Percentiles rank a stretch among this genome's conserved stretches.
Evolutionary conservation across 2,888 invertebrate genomes (phyloP).

Genomic region (Drosophila austrosaltans): DNA sequence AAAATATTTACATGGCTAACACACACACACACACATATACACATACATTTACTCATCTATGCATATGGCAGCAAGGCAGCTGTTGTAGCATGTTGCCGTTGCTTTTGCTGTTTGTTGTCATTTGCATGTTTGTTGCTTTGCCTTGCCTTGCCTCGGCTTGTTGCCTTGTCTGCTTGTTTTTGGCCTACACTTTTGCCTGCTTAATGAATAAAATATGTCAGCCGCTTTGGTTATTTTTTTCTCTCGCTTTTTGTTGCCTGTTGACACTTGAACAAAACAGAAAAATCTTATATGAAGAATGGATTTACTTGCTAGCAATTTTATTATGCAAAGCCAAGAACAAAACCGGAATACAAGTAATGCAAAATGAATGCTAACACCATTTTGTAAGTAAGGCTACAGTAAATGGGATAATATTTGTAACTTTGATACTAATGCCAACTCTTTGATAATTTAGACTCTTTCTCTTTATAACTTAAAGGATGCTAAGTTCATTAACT

Average conservation of each 20-base stretch:
- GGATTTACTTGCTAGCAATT: constrained; percentile 28
- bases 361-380: constrained; percentile 32
- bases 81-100: constrained; percentile 10
- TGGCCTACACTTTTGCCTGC: constrained; percentile 54
- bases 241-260: constrained; percentile 34
- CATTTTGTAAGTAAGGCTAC: neutral
- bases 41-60: constrained; percentile 9
- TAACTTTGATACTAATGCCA: neutral
- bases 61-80: constrained; percentile 29
- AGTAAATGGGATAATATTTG: neutral
- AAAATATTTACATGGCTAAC: constrained; percentile 75
- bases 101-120: constrained; percentile 59
- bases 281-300: constrained; percentile 52
- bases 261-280: constrained; percentile 54
- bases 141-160: constrained; percentile 3
- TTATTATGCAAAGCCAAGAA: constrained; percentile 39
- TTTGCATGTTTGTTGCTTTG: constrained; percentile 66
- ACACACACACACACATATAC: constrained; percentile 15
- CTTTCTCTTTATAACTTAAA: too few relatives aligned
- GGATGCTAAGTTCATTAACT: neutral
- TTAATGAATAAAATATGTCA: constrained; percentile 80
- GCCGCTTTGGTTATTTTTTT: constrained; percentile 54
- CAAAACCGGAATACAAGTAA: constrained; percentile 20
- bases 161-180: constrained; percentile 34
- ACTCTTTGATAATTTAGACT: neutral